Percentiles rank a stretch among this genome's conserved stretches.
phyloP scores from a whole-genome alignment of 1,140 invertebrate genomes.

The Lepidurus couesii region DNA sequence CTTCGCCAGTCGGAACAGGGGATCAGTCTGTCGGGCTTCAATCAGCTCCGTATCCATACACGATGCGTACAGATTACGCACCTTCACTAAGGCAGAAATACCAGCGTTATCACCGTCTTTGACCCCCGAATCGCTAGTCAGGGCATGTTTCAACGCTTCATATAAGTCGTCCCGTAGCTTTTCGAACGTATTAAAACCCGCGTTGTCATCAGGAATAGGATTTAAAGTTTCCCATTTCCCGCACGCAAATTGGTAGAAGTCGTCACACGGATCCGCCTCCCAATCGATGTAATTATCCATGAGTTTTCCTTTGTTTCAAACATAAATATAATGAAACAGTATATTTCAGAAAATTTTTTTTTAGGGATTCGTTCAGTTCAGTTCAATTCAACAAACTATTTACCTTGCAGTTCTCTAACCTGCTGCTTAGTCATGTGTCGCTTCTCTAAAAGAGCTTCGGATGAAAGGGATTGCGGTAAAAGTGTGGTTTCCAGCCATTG shows the following conservation, averaged over 20 bases:
- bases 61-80: conserved; percentile 71
- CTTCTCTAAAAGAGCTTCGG: background rate
- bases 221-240: conserved; percentile 77
- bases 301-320: conserved; percentile 47
- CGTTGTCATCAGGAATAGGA: conserved; percentile 76
- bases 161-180: conserved; percentile 70
- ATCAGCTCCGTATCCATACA: conserved; percentile 72
- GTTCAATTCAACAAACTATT: too few species aligned
- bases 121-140: conserved; percentile 49
- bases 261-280: conserved; percentile 71
- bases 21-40: conserved; percentile 59
- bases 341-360: too few species aligned
- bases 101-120: conserved; percentile 40
- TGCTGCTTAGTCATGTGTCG: background rate
- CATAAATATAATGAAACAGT: background rate
- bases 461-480: background rate
- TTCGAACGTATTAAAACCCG: conserved; percentile 74
- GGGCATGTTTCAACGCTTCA: conserved; percentile 58
- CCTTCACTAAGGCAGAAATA: conserved; percentile 58
- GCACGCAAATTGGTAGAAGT: conserved; percentile 87
- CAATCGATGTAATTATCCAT: conserved; percentile 74
- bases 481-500: background rate
- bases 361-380: too few species aligned
- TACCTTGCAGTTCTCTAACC: background rate
- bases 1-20: conserved; percentile 63